Evolutionary conservation across 2,113 vertebrate species (phyloP), one percentile per base, ranked within the genome.

Genomic region (Coturnix japonica): DNA sequence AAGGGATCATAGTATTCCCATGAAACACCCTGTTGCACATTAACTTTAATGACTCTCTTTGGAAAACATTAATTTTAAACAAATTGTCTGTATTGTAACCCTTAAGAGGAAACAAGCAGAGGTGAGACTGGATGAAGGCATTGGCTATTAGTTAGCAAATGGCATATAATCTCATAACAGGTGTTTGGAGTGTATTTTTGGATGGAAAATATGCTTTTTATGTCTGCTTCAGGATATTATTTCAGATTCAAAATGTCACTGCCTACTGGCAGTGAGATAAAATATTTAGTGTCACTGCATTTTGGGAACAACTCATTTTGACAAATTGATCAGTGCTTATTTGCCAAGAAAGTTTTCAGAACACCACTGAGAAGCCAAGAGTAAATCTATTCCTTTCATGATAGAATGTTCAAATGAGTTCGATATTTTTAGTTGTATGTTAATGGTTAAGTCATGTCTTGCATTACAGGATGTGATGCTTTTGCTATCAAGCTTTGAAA

Each of bases 401-500:
- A 39, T 65, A 64, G 44, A 64, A 37, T 2, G 23, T 90, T 63
- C 26, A 76, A 81, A 76, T 85, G 88, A 92, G 84, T 91, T 91
- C 78, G 78, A 56, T 88, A 41, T 85, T 88, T 77, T 69, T 65
- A 76, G 53, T 93, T 69, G 60, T 56, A 44, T 75, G 71, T 81
- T 92, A 91, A 44, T 91, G 81, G 51, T 63, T 80, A 93, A 91
- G 56, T 74, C 71, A 22, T 64, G 54, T 71, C 82, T 93, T 95
- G 2, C 35, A 33, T 96, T 90, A 94, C 78, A 94, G 69, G 79
- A 95, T 93, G 91, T 81, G 30, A 37, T 85, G 47, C n/a, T 69
- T 92, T 96, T 89, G 73, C 70, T 69, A 91, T 91, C 73, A 89
- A 83, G 73, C 73, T 93, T 95, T 95, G 51, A 88, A 93, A 91